phyloP scores from a whole-genome alignment of 2,888 invertebrate species.

The Oxytorus armatus region DNA sequence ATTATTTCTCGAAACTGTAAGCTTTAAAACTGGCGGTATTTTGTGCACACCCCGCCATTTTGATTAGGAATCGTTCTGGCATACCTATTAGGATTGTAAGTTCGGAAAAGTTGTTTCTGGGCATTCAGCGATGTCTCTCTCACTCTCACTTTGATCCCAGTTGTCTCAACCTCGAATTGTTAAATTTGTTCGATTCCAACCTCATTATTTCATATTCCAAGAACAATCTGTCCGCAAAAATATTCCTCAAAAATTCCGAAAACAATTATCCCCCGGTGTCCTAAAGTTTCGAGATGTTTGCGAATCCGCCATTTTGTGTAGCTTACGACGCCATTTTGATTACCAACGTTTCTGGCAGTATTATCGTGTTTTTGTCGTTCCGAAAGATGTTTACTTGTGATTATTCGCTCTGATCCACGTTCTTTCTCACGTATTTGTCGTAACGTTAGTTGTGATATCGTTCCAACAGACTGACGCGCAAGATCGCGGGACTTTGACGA shows the following conservation, averaged over 20 bases:
- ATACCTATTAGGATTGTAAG: no score
- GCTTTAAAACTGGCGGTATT: no score
- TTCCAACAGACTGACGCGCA: background rate
- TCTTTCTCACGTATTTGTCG: background rate
- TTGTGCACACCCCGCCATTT: no score
- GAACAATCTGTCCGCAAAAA: background rate
- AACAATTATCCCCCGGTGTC: background rate
- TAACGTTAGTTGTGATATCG: background rate
- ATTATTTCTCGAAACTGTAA: no score
- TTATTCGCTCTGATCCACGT: no score
- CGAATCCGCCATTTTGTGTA: slow-evolving; percentile 4
- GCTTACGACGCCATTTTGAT: background rate
- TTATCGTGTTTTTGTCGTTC: no score
- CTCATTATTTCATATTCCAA: background rate
- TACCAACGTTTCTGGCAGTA: no score
- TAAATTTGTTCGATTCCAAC: background rate
- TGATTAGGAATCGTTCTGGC: no score
- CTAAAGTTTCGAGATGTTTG: background rate
- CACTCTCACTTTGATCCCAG: no score
- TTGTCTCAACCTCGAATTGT: background rate
- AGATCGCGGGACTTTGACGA: slow-evolving; percentile 22
- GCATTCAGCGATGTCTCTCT: no score
- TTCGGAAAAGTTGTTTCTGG: no score
- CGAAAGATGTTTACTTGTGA: no score
- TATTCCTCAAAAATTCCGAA: background rate